These are phyloP conservation scores for Clarias pachynema DNA, from an alignment of 2,797 vertebrate species.

Conservation along the genomic window DNA sequence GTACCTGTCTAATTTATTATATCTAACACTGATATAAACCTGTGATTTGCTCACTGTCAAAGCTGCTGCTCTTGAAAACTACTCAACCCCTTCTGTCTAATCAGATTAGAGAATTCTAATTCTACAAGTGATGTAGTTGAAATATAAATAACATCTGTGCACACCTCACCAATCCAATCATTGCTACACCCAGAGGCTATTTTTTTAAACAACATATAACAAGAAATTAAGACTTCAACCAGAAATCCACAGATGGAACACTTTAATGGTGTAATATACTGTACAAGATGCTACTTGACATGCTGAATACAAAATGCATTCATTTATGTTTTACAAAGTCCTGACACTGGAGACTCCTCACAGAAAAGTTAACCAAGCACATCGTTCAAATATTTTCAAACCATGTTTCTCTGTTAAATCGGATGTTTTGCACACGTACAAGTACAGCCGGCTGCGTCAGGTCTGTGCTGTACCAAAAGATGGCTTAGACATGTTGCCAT, in stretches of 20 bases:
- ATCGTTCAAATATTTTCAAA: neutral
- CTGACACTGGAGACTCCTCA: neutral
- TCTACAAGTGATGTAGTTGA: neutral
- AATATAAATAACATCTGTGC: neutral
- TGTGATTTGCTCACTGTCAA: neutral
- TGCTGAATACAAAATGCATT: neutral
- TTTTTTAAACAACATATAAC: neutral
- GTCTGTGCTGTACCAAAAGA: neutral
- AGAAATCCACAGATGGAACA: neutral
- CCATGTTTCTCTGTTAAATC: neutral
- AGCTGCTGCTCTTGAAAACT: neutral
- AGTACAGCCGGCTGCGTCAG: neutral
- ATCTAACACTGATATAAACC: neutral
- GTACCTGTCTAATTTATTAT: neutral
- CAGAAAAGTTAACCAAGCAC: neutral
- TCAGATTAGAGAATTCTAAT: neutral
- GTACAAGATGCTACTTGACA: neutral
- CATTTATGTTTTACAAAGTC: neutral
- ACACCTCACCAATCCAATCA: neutral
- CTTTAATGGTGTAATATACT: neutral
- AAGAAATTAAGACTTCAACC: neutral
- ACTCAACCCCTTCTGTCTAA: neutral
- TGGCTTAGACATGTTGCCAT: too few relatives aligned
- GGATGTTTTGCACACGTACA: too few relatives aligned
- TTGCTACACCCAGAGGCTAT: neutral